These are phyloP conservation scores for Erebia ligea DNA, from an alignment of 2,888 invertebrate genomes.

Conservation along the genomic window DNA sequence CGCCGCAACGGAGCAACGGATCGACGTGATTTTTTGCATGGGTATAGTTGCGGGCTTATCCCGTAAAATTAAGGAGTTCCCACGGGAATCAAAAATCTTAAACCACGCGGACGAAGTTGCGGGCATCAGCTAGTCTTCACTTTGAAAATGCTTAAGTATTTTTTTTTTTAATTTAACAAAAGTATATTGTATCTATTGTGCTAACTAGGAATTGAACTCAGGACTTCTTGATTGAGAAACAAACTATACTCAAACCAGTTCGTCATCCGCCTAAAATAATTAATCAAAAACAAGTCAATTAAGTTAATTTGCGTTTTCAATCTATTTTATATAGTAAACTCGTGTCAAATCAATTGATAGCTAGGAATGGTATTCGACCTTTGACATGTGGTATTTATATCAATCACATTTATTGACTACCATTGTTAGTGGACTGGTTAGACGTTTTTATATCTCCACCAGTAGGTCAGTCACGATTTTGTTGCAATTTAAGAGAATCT, in stretches of 20 bases:
- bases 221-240: neutral
- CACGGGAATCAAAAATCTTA: too few species aligned
- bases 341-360: conserved; percentile 22
- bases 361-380: conserved; percentile 26
- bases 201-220: neutral
- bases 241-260: neutral
- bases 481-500: neutral
- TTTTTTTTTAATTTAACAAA: too few species aligned
- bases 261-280: neutral
- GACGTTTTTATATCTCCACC: conserved; percentile 21
- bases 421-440: conserved; percentile 25
- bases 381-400: conserved; percentile 27
- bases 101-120: too few species aligned
- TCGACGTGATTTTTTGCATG: too few species aligned
- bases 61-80: too few species aligned
- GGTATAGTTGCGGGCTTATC: too few species aligned
- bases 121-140: too few species aligned
- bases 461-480: conserved; percentile 29
- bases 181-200: neutral
- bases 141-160: too few species aligned
- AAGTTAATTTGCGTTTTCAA: conserved; percentile 7
- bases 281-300: conserved; percentile 10
- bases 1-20: too few species aligned
- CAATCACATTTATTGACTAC: conserved; percentile 27
- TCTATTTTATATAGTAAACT: conserved; percentile 13